Evolutionary conservation across 37 sponge, comb jelly and placozoan genomes (phyloP).

Genomic region (Theonella swinhoei): DNA sequence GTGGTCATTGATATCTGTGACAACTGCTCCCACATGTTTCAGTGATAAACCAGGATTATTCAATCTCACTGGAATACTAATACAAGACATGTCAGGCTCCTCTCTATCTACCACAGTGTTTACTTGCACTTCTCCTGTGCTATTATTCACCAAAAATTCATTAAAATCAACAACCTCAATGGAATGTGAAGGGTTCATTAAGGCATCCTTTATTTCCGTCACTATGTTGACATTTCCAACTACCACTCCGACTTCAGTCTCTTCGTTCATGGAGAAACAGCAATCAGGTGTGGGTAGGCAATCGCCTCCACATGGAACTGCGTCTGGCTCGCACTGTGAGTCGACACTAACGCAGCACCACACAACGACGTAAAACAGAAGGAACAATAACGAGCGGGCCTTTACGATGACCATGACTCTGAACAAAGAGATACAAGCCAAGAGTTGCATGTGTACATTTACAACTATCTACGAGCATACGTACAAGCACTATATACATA

Average conservation of each 20-base stretch:
- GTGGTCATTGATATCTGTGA: slow-evolving; percentile 28
- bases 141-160: neutral
- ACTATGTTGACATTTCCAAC: neutral
- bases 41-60: neutral
- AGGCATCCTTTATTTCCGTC: neutral
- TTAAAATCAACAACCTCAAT: neutral
- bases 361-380: no score
- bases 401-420: no score
- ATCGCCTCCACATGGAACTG: neutral
- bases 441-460: no score
- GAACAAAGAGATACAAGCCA: no score
- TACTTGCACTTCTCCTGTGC: neutral
- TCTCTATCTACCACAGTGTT: neutral
- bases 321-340: neutral
- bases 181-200: neutral
- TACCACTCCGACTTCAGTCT: neutral
- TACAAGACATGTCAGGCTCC: neutral
- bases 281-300: neutral
- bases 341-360: no score
- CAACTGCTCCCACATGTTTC: neutral
- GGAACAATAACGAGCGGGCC: no score
- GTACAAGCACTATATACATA: no score
- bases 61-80: neutral
- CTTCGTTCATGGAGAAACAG: neutral
- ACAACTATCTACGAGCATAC: no score